These are phyloP conservation scores for Crossocerus cetratus DNA, from an alignment of 2,888 invertebrate species.

Conservation along the genomic window DNA sequence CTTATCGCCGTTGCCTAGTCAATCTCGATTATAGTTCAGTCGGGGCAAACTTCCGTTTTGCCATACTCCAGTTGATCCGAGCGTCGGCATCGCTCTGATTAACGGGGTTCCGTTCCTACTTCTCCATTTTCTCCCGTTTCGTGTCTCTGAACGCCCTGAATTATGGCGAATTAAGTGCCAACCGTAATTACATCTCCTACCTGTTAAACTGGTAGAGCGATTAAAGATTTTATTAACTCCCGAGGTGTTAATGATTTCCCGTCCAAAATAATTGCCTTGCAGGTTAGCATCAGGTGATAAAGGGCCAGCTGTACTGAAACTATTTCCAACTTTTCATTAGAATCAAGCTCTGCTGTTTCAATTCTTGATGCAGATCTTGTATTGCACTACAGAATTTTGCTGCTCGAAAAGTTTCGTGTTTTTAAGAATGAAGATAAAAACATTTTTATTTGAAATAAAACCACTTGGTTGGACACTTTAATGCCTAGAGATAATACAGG, in stretches of 20 bases:
- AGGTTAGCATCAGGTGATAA: too few species aligned
- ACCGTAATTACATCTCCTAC: slow-evolving; percentile 25
- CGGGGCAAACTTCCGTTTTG: slow-evolving; percentile 28
- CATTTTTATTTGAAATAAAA: too few species aligned
- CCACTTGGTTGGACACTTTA: too few species aligned
- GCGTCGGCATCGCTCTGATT: slow-evolving; percentile 36
- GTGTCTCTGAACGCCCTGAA: slow-evolving; percentile 18
- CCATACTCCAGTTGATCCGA: slow-evolving; percentile 3
- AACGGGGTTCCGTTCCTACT: slow-evolving; percentile 42
- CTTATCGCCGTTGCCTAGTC: slow-evolving; percentile 29
- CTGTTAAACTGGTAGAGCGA: slow-evolving; percentile 26
- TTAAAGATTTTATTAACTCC: slow-evolving; percentile 17
- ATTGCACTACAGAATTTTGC: too few species aligned
- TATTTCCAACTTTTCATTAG: too few species aligned
- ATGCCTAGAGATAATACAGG: too few species aligned
- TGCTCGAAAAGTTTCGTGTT: too few species aligned
- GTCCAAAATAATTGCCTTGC: slow-evolving; percentile 15
- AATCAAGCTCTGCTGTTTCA: too few species aligned
- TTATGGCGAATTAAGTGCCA: slow-evolving; percentile 21
- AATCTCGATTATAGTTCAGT: slow-evolving; percentile 46
- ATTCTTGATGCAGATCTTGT: too few species aligned
- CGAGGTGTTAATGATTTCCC: slow-evolving; percentile 30
- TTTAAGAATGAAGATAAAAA: too few species aligned
- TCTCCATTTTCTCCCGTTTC: slow-evolving; percentile 1
- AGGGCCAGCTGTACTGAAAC: too few species aligned